These are phyloP conservation scores for Colostygia pectinataria DNA, from an alignment of 2,888 invertebrate species.

Conservation along the genomic window DNA sequence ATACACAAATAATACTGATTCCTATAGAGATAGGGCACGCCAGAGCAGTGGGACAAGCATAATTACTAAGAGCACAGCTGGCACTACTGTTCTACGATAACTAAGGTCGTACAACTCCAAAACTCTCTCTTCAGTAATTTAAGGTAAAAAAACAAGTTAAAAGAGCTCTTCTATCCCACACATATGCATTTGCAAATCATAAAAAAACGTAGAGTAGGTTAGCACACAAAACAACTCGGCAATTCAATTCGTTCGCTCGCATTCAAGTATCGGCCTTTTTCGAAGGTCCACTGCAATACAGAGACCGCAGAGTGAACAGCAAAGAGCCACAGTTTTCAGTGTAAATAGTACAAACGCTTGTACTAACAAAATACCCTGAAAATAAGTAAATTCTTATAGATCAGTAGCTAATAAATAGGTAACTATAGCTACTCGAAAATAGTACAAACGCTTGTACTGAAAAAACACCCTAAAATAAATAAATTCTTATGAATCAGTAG, in stretches of 20 bases:
- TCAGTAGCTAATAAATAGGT: no score
- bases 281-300: constrained; percentile 34
- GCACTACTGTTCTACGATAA: no score
- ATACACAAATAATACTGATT: no score
- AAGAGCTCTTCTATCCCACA: neutral
- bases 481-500: no score
- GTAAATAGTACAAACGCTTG: constrained; percentile 15
- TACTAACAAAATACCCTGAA: neutral
- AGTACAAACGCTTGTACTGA: neutral
- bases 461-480: no score
- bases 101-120: no score
- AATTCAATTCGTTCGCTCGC: constrained; percentile 33
- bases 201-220: constrained; percentile 11
- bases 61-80: no score
- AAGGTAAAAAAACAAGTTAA: no score
- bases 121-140: no score
- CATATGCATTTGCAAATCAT: constrained; percentile 1
- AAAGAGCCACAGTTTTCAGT: constrained; percentile 46
- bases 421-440: neutral
- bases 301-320: constrained; percentile 37
- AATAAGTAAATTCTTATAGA: no score
- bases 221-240: constrained; percentile 16
- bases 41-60: no score
- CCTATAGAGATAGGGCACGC: no score
- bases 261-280: constrained; percentile 40